Evolutionary conservation across 2,888 invertebrate species (phyloP), one percentile per base, ranked within the genome.

Genomic region (Melinopterus prodromus): DNA sequence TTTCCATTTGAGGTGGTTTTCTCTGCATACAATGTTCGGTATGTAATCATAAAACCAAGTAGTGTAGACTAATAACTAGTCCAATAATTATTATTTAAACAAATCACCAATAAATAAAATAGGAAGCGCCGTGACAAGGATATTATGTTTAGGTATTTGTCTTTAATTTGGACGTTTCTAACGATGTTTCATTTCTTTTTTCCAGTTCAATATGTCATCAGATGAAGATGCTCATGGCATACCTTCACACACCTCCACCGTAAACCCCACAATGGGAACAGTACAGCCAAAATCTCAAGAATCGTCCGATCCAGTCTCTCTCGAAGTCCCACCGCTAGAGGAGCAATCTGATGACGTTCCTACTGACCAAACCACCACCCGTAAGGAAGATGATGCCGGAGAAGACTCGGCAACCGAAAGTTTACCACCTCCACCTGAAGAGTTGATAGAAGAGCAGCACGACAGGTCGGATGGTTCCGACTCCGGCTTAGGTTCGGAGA

Each of bases 381-480:
- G 53, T 12, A 79, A 77, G 70, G 71, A 79, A 9, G 79, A 80
- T 36, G 81, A 79, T 16, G 77, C 71, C 9, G 92, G 91, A 84
- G 93, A 93, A 86, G 93, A 93, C 86, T 93, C 93, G 0, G 92
- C 93, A 14, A 91, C 93, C 16, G 93, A 93, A 82, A 93, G 92
- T 84, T 87, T 93, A 74, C 92, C 92, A 4, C 92, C 92, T 3
- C 90, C 92, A 14, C 91, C 91, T 80, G 88, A 86, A 83, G 92
- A 92, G 80, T 88, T 90, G 82, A 85, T 86, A 76, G 93, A 93
- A 87, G 93, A 93, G 86, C 92, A 88, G 53, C 93, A 93, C 86
- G 93, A 93, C 82, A 91, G 95, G 79, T 95, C 95, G 71, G 96
- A 96, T 86, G 95, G 96, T 7, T 96, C 96, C 78, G 96, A 96